Evolutionary conservation across 2,888 invertebrate species (phyloP), one percentile per base, ranked within the genome.

Genomic region (Microdon myrmicae): DNA sequence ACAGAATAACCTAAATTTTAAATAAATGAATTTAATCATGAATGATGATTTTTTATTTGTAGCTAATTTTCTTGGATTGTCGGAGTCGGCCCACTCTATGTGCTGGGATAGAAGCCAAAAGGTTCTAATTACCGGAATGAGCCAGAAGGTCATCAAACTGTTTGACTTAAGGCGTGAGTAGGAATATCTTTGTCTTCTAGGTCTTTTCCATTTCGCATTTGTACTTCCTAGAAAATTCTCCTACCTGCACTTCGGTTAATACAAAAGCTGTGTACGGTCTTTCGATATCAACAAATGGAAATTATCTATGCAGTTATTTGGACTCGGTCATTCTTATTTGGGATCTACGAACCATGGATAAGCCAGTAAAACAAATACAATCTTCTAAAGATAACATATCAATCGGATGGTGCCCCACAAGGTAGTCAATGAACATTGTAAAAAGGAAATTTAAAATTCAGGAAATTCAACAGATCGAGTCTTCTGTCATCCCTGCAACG

Each of bases 321-420:
- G 94, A 94, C 73, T 88, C 87, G 73, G 87, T 88, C 71, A 87
- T 93, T 51, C 87, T 86, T 66, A 84, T 96, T 53, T 96, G 96
- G 96, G 96, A 96, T 79, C 85, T 89, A 35, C 82, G 96, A 48
- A 88, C 88, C 72, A 89, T 95, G 74, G 91, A 93, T 69, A 89
- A 92, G 72, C 94, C 96, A 1, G 81, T 91, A 17, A 86, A 88
- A 7, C 81, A 93, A 56, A 85, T 86, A 37, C 89, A 88, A 71
- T 78, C 76, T 0, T 78, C 81, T 20, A 71, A 74, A 23, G 88
- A 88, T 73, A 85, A 87, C 49, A 83, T 94, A 45, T 83, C 86
- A 8, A 84, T 95, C 39, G 84, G 86, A 58, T 96, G 96, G 96
- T 93, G 94, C 74, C 94, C 94, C 3, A 94, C 94, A 14, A 86